Evolutionary conservation across 2,888 invertebrate genomes (phyloP).

Genomic region (Phalangium opilio): DNA sequence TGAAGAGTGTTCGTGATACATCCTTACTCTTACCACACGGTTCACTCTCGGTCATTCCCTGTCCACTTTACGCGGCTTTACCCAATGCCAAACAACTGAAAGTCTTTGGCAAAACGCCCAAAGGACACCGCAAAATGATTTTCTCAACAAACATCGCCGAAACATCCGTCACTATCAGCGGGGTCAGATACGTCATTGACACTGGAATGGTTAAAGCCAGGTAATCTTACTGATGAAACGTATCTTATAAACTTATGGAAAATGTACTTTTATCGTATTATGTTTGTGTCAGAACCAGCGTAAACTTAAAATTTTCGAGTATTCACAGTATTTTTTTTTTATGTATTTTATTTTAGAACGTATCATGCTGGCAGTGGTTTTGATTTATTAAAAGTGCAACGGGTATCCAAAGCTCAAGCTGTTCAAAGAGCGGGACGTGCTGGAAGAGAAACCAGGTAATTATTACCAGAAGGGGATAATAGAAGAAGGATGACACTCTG

Average conservation of each 20-base stretch:
- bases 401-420: constrained; percentile 78
- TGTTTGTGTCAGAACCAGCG: too few species aligned
- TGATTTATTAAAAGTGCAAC: constrained; percentile 62
- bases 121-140: constrained; percentile 38
- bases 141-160: constrained; percentile 45
- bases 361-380: constrained; percentile 67
- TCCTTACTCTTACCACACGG: constrained; percentile 13
- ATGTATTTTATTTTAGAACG: constrained; percentile 26
- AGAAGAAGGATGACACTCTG: too few species aligned
- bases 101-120: constrained; percentile 30
- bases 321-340: too few species aligned
- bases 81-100: constrained; percentile 36
- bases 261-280: too few species aligned
- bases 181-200: constrained; percentile 79
- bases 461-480: too few species aligned
- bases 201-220: constrained; percentile 80
- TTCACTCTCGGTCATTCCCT: constrained; percentile 54
- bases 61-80: constrained; percentile 41
- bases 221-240: too few species aligned
- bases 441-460: constrained; percentile 44
- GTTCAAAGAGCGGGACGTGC: constrained; percentile 87
- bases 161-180: constrained; percentile 46
- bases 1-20: constrained; percentile 25
- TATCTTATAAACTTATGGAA: too few species aligned
- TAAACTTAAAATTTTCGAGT: too few species aligned